Conservation (phyloP, 1,140 invertebrate genomes). For the Lepidotrigona ventralis region DNA sequence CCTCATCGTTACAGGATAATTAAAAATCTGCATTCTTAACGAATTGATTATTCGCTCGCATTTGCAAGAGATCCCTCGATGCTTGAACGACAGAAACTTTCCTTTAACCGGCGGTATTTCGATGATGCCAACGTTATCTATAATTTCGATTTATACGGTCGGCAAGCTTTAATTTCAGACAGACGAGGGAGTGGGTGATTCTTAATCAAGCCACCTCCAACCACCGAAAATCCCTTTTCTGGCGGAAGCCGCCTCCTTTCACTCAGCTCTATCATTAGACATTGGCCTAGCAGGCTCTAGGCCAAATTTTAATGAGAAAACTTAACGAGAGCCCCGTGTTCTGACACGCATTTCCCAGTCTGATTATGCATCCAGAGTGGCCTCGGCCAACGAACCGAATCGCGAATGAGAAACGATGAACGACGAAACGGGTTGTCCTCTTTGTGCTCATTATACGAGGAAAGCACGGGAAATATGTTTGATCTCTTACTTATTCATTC, state of each 20-base stretch:
- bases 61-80: neutral
- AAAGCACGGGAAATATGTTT: neutral
- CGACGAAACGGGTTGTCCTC: neutral
- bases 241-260: slow-evolving; percentile 5
- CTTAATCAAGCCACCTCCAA: slow-evolving; percentile 39
- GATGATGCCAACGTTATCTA: slow-evolving; percentile 20
- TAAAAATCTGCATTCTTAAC: too few species aligned
- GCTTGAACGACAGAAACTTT: neutral
- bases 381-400: neutral
- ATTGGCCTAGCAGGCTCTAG: slow-evolving; percentile 33
- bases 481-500: neutral
- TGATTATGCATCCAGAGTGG: slow-evolving; percentile 27
- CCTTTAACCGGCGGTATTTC: neutral
- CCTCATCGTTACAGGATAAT: too few species aligned
- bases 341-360: slow-evolving; percentile 33
- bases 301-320: slow-evolving; percentile 49
- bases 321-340: slow-evolving; percentile 23
- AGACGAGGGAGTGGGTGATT: neutral
- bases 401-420: neutral
- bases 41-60: neutral
- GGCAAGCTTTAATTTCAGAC: slow-evolving; percentile 31
- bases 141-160: slow-evolving; percentile 37
- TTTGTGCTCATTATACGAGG: neutral
- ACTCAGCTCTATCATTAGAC: slow-evolving; percentile 18
- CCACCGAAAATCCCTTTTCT: slow-evolving; percentile 35